Conservation (phyloP, 2,797 vertebrate genomes). For the Notamacropus eugenii region DNA sequence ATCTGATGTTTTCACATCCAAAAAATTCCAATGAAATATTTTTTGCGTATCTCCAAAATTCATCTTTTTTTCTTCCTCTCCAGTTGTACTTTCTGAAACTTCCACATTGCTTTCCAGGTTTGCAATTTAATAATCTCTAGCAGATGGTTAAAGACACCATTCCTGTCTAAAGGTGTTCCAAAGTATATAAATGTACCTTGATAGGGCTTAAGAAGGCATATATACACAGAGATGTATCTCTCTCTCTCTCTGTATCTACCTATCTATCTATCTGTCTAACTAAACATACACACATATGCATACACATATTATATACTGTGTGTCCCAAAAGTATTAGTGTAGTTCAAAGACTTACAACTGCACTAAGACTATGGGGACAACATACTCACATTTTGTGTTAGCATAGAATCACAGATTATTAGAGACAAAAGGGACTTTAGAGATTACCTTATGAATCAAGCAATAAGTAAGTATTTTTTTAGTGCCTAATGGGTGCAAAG, state of each 20-base stretch:
- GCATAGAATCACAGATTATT: background rate
- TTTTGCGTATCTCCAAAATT: background rate
- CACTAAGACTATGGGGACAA: background rate
- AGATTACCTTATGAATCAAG: background rate
- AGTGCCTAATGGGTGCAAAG: background rate
- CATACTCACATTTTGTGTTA: too few relatives aligned
- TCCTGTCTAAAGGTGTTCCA: background rate
- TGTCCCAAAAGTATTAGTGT: background rate
- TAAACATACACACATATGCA: background rate
- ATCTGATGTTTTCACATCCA: background rate
- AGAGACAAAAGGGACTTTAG: background rate
- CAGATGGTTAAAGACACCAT: background rate
- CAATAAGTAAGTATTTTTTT: background rate
- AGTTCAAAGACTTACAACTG: background rate
- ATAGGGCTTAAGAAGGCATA: background rate
- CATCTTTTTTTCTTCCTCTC: background rate
- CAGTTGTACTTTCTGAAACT: background rate
- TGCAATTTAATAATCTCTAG: background rate
- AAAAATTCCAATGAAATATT: background rate
- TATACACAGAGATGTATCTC: too few relatives aligned
- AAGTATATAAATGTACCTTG: background rate
- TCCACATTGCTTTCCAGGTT: background rate
- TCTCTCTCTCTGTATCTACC: background rate
- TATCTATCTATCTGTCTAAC: background rate
- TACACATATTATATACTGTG: background rate